phyloP scores from a whole-genome alignment of 2,888 invertebrate genomes.

The Eristalinus sepulchralis region DNA sequence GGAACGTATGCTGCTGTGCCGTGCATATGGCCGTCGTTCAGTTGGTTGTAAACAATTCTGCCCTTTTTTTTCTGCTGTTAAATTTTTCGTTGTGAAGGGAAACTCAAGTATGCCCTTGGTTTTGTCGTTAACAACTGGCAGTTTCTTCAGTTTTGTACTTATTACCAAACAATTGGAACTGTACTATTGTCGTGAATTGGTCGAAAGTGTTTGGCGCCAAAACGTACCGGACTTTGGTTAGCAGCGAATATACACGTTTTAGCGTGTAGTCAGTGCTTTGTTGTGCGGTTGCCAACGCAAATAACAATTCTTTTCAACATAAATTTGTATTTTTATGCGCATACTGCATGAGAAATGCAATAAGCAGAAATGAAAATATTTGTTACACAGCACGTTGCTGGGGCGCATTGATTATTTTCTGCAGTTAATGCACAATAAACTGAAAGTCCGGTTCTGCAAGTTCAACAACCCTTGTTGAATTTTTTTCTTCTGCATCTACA shows the following conservation, averaged over 20 bases:
- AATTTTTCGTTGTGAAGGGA: background rate
- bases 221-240: background rate
- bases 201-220: background rate
- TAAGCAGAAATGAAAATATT: background rate
- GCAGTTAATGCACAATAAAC: background rate
- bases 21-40: slow-evolving; percentile 39
- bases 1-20: slow-evolving; percentile 10
- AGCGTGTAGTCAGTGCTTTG: background rate
- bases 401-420: background rate
- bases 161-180: background rate
- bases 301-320: background rate
- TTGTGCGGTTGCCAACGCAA: slow-evolving; percentile 11
- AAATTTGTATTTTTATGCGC: background rate
- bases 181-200: background rate
- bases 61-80: background rate
- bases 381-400: background rate
- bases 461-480: slow-evolving; percentile 8
- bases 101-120: slow-evolving; percentile 25
- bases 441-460: background rate
- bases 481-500: background rate
- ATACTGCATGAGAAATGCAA: background rate
- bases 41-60: slow-evolving; percentile 38
- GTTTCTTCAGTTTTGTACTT: background rate
- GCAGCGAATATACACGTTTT: background rate
- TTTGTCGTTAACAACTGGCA: slow-evolving; percentile 2